Evolutionary conservation across 2,113 vertebrate genomes (phyloP).

Genomic region (Esox niger): DNA sequence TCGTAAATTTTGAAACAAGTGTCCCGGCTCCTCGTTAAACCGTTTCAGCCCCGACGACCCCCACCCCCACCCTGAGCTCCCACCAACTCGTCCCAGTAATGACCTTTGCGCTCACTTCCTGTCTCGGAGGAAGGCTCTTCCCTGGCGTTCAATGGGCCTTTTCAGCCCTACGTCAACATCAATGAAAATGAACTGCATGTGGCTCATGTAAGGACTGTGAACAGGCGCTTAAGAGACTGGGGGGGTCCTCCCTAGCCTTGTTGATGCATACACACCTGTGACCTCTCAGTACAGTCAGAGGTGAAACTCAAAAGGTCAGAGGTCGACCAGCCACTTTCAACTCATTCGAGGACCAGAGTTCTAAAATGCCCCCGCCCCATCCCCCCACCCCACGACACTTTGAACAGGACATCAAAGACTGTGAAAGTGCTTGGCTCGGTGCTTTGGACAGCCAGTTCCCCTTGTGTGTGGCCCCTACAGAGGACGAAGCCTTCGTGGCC

Average conservation of each 20-base stretch:
- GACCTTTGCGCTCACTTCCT: constrained; percentile 52
- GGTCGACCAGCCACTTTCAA: too few species aligned
- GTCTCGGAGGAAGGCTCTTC: constrained; percentile 48
- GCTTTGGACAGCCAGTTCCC: background rate
- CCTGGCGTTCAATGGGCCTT: constrained; percentile 40
- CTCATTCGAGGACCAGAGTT: too few species aligned
- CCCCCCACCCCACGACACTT: too few species aligned
- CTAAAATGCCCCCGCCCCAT: too few species aligned
- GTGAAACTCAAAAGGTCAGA: too few species aligned
- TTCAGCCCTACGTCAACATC: constrained; percentile 56
- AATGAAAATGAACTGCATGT: constrained; percentile 72
- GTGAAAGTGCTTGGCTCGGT: background rate
- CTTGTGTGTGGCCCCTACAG: too few species aligned
- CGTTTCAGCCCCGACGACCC: constrained; percentile 59
- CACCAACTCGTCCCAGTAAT: constrained; percentile 60
- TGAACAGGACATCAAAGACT: too few species aligned
- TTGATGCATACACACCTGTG: too few species aligned
- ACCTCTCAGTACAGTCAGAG: too few species aligned
- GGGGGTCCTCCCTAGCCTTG: too few species aligned
- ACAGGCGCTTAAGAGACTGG: background rate
- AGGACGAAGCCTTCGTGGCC: too few species aligned
- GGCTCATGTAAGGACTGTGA: background rate
- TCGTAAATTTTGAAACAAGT: constrained; percentile 62
- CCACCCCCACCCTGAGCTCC: constrained; percentile 20
- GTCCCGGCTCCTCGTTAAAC: constrained; percentile 63